Conservation (phyloP, 2,888 invertebrate species). For the Arenicola marina region DNA sequence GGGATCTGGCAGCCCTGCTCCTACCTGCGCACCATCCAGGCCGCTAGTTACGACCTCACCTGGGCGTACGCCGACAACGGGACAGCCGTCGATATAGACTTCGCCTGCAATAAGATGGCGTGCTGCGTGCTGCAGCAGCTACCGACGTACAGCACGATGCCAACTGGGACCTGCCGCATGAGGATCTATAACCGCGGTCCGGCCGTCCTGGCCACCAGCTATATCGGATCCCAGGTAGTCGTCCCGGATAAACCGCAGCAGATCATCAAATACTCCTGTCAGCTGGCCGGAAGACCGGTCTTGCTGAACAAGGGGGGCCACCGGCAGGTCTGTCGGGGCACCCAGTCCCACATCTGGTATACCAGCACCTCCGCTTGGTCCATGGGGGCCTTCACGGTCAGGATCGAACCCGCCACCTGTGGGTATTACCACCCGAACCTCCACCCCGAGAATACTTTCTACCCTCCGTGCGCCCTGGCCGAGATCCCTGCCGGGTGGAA, state of each 20-base stretch:
- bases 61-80: neutral
- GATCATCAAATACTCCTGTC: neutral
- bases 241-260: neutral
- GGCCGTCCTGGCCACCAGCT: constrained; percentile 8
- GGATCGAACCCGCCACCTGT: constrained; percentile 6
- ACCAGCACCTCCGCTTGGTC: neutral
- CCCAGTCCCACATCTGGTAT: neutral
- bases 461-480: constrained; percentile 18
- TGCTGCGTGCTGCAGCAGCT: constrained; percentile 21
- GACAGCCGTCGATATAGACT: neutral
- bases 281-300: neutral
- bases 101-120: constrained; percentile 15
- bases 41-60: neutral
- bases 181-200: neutral
- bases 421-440: constrained; percentile 18
- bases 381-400: constrained; percentile 8
- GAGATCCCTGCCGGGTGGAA: constrained; percentile 1
- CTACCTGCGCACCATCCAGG: neutral
- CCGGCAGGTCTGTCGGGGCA: constrained; percentile 7
- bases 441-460: constrained; percentile 8
- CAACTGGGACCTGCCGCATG: neutral
- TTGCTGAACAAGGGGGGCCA: neutral
- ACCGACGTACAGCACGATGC: constrained; percentile 1
- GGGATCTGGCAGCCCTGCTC: constrained; percentile 12
- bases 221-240: neutral